Percentiles rank a stretch among this genome's conserved stretches.
These are phyloP conservation scores for Colletes gigas DNA, from an alignment of 1,140 invertebrate genomes.

Conservation along the genomic window DNA sequence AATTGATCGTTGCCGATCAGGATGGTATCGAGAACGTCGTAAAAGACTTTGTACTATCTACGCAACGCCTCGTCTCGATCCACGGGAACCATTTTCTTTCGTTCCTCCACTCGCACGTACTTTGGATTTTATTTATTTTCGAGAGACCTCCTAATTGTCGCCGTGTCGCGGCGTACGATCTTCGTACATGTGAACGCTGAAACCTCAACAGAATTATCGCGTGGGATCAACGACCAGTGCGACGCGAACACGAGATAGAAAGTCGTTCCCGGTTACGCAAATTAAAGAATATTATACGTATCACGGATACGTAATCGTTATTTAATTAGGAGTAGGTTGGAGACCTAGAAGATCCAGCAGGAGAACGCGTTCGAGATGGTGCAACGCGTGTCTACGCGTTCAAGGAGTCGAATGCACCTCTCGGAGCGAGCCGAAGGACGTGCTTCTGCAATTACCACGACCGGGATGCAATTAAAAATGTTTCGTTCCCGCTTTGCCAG, in stretches of 20 bases:
- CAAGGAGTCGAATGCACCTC: slow-evolving; percentile 17
- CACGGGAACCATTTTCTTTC: too few relatives aligned
- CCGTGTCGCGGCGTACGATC: not conserved
- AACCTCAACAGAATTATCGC: not conserved
- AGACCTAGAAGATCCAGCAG: not conserved
- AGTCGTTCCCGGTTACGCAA: slow-evolving; percentile 21
- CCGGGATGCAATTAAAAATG: slow-evolving; percentile 25
- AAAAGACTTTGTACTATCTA: too few relatives aligned
- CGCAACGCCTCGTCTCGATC: too few relatives aligned
- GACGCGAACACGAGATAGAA: slow-evolving; percentile 14
- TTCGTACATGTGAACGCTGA: slow-evolving; percentile 14
- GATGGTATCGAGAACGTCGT: too few relatives aligned
- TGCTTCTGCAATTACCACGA: not conserved
- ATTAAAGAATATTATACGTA: slow-evolving; percentile 16
- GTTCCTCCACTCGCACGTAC: too few relatives aligned
- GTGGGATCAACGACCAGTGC: slow-evolving; percentile 3
- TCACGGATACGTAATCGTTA: slow-evolving; percentile 8
- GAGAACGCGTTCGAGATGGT: slow-evolving; percentile 13
- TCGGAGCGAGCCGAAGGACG: slow-evolving; percentile 25
- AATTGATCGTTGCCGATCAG: too few relatives aligned
- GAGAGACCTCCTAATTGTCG: not conserved
- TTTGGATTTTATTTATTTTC: too few relatives aligned
- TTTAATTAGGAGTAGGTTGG: slow-evolving; percentile 18
- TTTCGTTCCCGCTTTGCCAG: slow-evolving; percentile 10
- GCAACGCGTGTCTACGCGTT: not conserved